Base-by-base conservation (phyloP, 1,140 invertebrate genomes). In the Tetramorium parvispinum region DNA sequence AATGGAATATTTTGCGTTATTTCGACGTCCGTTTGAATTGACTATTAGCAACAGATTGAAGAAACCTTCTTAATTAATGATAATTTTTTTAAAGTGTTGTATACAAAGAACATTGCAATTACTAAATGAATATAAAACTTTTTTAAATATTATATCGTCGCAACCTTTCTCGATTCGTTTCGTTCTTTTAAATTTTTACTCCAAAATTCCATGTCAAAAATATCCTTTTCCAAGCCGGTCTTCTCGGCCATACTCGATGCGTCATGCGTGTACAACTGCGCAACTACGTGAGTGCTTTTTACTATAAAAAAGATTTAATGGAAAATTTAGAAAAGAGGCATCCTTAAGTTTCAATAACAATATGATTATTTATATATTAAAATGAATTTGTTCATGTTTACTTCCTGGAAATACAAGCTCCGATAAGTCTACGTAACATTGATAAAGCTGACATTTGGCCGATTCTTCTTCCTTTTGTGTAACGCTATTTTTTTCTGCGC, bases 371-470 rank as follows among this genome's bases (percentile, higher is more conserved):
- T 79, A 59, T 16, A 0, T 21, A 66, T 75, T 71, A 46, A 57
- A 49, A 79, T 68, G 16, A 24, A 57, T 37, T 51, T 32, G 40
- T 70, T 37, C 16, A 40, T 11, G 86, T 77, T 91, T 87, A 94
- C 93, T 91, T 89, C 93, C 93, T 21, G 93, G 92, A 53, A 91
- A 92, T 43, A 93, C 73, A 16, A 94, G 91, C 59, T 93, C 88
- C 1, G 89, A 90, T 6, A 91, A 43, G 57, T 94, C 92, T 11
- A 90, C 85, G 63, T 92, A 92, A 59, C 92, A 93, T 18, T 94
- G 93, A 86, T 92, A 93, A n/a, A 93, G 8, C 10, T 71, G 61
- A 63, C n/a, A 57, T 37, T 61, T 75, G 6, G 10, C 5, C 4
- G 40, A n/a, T 8, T 13, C n/a, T 18, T 51, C n/a, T 2, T 24